A percentile compares a stretch with the other conserved stretches of the same genome.
Evolutionary conservation across 2,888 invertebrate genomes (phyloP).

Genomic region (Xylophagus ater): DNA sequence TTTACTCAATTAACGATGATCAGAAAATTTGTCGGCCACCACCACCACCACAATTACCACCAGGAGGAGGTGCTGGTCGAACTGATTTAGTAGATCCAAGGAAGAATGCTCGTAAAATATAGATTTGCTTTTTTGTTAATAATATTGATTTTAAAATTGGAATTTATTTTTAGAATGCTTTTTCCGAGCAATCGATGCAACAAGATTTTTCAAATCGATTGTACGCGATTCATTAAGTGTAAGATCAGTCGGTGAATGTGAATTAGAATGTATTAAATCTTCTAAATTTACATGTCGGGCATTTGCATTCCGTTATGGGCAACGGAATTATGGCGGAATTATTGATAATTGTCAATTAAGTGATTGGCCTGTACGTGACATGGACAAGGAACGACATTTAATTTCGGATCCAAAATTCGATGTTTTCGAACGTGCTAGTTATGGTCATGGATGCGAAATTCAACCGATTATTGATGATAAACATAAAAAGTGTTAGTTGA

Average conservation of each 20-base stretch:
- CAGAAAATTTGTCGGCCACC: slow-evolving; percentile 40
- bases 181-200: slow-evolving; percentile 66
- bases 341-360: slow-evolving; percentile 67
- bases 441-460: slow-evolving; percentile 70
- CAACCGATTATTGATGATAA: slow-evolving; percentile 43
- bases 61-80: slow-evolving; percentile 15
- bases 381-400: slow-evolving; percentile 48
- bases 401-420: slow-evolving; percentile 56
- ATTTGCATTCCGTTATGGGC: slow-evolving; percentile 64
- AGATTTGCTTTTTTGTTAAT: background rate
- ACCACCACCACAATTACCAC: slow-evolving; percentile 21
- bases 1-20: slow-evolving; percentile 61
- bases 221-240: slow-evolving; percentile 55
- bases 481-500: slow-evolving; percentile 38
- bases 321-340: slow-evolving; percentile 51
- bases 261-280: slow-evolving; percentile 64
- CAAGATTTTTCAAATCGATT: slow-evolving; percentile 52
- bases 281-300: slow-evolving; percentile 66
- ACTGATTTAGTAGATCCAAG: slow-evolving; percentile 40
- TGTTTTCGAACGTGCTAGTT: slow-evolving; percentile 69
- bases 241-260: slow-evolving; percentile 65
- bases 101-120: slow-evolving; percentile 23
- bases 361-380: slow-evolving; percentile 57
- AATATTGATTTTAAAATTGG: background rate
- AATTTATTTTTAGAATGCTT: slow-evolving; percentile 56